These are phyloP conservation scores for Artibeus lituratus DNA, from an alignment of 2,797 vertebrate genomes.

Conservation along the genomic window DNA sequence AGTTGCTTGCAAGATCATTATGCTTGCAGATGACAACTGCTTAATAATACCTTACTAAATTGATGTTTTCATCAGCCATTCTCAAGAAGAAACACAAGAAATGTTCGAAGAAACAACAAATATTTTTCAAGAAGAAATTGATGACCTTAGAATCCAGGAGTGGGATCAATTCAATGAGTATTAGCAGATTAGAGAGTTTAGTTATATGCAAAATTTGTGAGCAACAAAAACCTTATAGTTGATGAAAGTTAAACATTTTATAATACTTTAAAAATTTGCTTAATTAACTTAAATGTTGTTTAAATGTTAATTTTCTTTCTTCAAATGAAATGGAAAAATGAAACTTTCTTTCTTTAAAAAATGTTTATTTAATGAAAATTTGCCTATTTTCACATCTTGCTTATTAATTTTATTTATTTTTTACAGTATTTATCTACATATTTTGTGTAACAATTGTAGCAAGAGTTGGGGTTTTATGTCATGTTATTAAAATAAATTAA, in stretches of 20 bases:
- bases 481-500: constrained; percentile 12
- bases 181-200: neutral
- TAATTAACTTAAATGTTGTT: neutral
- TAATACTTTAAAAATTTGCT: neutral
- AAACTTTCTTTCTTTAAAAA: neutral
- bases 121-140: neutral
- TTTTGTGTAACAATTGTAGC: neutral
- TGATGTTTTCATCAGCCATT: neutral
- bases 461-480: neutral
- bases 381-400: neutral
- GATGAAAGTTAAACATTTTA: neutral
- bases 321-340: neutral
- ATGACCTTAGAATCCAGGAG: neutral
- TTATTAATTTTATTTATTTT: neutral
- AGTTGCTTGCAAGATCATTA: neutral
- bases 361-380: neutral
- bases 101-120: neutral
- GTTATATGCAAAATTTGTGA: neutral
- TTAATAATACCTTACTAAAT: neutral
- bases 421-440: neutral
- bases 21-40: neutral
- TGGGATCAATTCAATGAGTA: neutral
- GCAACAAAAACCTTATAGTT: neutral
- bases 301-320: neutral
- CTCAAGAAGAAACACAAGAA: neutral